Conservation (phyloP, 2,113 vertebrate species). For the Danio rerio region GRCz12tu NC_133192.1:23456501-23457000, state of each 20-base stretch:
- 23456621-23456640: neutral
- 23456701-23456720: slow-evolving; percentile 95
- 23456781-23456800: slow-evolving; percentile 98
- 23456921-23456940: neutral
- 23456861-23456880: slow-evolving; percentile 84
- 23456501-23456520: too few species aligned
- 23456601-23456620: too few species aligned
- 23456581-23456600: too few species aligned
- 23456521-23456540: too few species aligned
- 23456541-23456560: too few species aligned
- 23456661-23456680: slow-evolving; percentile 96
- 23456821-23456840: slow-evolving; percentile 95
- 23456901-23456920: neutral
- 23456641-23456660: neutral
- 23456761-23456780: slow-evolving; percentile 81
- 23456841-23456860: slow-evolving; percentile 89
- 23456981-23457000: slow-evolving; percentile 93
- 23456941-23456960: slow-evolving; percentile 5
- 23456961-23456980: slow-evolving; percentile 94
- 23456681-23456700: slow-evolving; percentile 98
- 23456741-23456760: slow-evolving; percentile 68
- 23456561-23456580: too few species aligned
- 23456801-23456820: slow-evolving; percentile 96
- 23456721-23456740: slow-evolving; percentile 80
- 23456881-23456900: neutral